These are phyloP conservation scores for Philaethria dido DNA, from an alignment of 2,888 invertebrate species.

Conservation along the genomic window DNA sequence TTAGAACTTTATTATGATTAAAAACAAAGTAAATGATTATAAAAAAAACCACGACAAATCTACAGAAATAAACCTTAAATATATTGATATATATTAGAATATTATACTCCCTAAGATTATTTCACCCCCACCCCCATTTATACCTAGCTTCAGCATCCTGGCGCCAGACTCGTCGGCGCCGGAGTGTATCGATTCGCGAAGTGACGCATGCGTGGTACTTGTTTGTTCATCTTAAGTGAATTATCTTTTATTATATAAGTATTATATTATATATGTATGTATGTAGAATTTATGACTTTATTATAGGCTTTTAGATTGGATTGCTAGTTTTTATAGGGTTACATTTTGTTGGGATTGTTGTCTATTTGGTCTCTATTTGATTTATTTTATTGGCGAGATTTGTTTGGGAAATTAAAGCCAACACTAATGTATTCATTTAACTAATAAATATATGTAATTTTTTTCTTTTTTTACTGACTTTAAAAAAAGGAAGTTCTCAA, in stretches of 20 bases:
- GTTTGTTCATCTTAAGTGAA: slow-evolving; percentile 55
- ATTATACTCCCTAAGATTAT: neutral
- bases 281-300: neutral
- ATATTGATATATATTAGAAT: too few species aligned
- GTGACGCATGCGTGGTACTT: slow-evolving; percentile 60
- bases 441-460: too few species aligned
- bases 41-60: too few species aligned
- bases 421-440: too few species aligned
- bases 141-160: slow-evolving; percentile 47
- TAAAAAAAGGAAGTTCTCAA: too few species aligned
- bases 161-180: slow-evolving; percentile 79
- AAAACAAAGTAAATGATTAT: too few species aligned
- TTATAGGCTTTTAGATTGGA: slow-evolving; percentile 6
- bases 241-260: slow-evolving; percentile 49
- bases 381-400: too few species aligned
- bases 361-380: too few species aligned
- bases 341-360: neutral
- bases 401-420: too few species aligned
- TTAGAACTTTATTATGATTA: too few species aligned
- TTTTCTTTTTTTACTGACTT: too few species aligned
- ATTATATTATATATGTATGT: neutral
- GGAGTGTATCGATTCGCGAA: slow-evolving; percentile 68
- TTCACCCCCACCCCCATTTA: slow-evolving; percentile 18
- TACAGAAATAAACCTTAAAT: too few species aligned
- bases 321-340: neutral